Base-by-base conservation (phyloP, 2,888 invertebrate genomes). In the Icerya purchasi region DNA sequence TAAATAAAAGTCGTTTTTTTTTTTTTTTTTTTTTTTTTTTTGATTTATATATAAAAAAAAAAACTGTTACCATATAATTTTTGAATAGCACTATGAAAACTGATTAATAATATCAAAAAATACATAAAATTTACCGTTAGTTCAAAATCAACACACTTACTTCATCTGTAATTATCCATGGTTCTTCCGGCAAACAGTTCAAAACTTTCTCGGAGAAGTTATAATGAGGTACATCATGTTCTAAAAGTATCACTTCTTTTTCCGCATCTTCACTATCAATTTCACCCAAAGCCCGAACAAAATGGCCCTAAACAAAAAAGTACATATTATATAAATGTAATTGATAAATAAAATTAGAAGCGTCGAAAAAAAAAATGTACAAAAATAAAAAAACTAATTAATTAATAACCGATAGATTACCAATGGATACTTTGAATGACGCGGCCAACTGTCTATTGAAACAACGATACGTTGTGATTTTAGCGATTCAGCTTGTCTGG, bases 221-320 rank as follows among this genome's bases (percentile, higher is more conserved):
- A 65, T 87, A 86, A 69, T 97, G 94, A 0, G 96, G 97, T 1
- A 98, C 86, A 72, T 97, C 97, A 70, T 98, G 94, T 68, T 98
- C 97, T 62, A 97, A 71, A 1, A 98, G 75, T 51, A 98, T 80
- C 8, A 92, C 96, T 72, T 96, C 94, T 70, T 97, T 98, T 73
- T 98, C 98, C 0, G 97, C 93, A 18, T 84, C 82, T 69, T 90
- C 90, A 69, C 94, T 88, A 22, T 98, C 97, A 62, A 94, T 83
- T 56, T 81, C 81, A 19, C 98, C 98, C 5, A 98, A 75, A 0
- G 88, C 85, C 64, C 93, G 77, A 0, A 98, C 93, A 73, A 94
- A 96, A 73, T 98, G 97, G 2, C 98, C 97, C 72, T 80, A 64
- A 49, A 70, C 67, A 63, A 66, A 65, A 56, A 59, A 36, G 22